Evolutionary conservation across 2,888 invertebrate species (phyloP).

Genomic region (Aphodius sticticus): DNA sequence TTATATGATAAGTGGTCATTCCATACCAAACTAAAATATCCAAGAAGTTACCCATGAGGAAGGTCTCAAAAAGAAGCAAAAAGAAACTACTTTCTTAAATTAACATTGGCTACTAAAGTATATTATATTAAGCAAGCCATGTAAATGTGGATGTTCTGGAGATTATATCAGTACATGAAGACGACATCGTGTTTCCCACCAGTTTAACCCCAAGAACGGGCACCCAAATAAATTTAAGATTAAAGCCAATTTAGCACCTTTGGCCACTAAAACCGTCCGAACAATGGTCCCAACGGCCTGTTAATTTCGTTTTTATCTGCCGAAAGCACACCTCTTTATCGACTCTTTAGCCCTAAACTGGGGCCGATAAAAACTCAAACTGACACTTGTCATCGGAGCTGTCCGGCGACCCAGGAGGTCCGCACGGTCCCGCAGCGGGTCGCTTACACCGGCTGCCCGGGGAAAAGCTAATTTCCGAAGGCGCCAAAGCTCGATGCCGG

Average conservation of each 20-base stretch:
- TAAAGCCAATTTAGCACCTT: neutral
- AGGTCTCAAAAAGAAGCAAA: too few relatives aligned
- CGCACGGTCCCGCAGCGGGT: constrained; percentile 11
- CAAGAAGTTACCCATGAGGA: too few relatives aligned
- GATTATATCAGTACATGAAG: too few relatives aligned
- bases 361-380: constrained; percentile 9
- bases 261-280: neutral
- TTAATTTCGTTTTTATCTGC: neutral
- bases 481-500: neutral
- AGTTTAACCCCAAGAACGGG: too few relatives aligned
- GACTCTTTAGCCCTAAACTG: neutral
- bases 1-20: too few relatives aligned
- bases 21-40: too few relatives aligned
- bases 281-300: neutral
- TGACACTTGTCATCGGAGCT: constrained; percentile 16
- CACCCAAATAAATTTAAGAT: neutral
- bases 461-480: neutral
- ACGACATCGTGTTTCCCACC: too few relatives aligned
- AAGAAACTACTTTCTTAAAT: too few relatives aligned
- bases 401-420: constrained; percentile 17
- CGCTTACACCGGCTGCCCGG: neutral
- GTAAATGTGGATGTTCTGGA: too few relatives aligned
- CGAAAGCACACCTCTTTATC: neutral
- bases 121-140: too few relatives aligned
- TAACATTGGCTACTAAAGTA: too few relatives aligned